These are phyloP conservation scores for Drosophila dives DNA, from an alignment of 2,888 invertebrate species.

Conservation along the genomic window DNA sequence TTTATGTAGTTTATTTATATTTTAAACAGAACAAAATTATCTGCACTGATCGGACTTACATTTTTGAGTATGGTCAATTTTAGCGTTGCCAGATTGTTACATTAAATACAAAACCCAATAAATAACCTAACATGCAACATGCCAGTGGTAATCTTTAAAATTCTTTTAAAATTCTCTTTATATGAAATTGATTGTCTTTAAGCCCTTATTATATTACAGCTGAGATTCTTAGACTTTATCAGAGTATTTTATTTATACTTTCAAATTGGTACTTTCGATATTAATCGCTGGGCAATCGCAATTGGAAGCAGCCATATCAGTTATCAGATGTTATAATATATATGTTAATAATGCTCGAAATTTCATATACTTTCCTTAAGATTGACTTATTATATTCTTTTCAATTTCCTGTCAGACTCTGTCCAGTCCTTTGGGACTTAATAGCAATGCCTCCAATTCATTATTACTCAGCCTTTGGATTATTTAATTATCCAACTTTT, in stretches of 20 bases:
- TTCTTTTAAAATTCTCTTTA: rapidly evolving
- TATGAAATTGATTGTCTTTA: background rate
- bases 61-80: too few species aligned
- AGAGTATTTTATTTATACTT: rapidly evolving
- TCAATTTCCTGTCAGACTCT: background rate
- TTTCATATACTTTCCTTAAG: background rate
- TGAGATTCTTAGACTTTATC: rapidly evolving
- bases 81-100: too few species aligned
- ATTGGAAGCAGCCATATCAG: background rate
- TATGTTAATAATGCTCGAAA: background rate
- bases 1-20: rapidly evolving
- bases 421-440: background rate
- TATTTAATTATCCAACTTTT: background rate
- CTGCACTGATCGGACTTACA: background rate
- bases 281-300: rapidly evolving
- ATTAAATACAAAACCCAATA: background rate
- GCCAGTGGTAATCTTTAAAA: background rate
- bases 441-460: background rate
- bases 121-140: constrained; percentile 4
- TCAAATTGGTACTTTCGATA: background rate
- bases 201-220: too few species aligned
- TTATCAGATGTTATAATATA: background rate
- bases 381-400: background rate
- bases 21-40: background rate
- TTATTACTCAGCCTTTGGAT: background rate